phyloP scores from a whole-genome alignment of 2,113 vertebrate species.

The Forbesichthys papilliferus region DNA sequence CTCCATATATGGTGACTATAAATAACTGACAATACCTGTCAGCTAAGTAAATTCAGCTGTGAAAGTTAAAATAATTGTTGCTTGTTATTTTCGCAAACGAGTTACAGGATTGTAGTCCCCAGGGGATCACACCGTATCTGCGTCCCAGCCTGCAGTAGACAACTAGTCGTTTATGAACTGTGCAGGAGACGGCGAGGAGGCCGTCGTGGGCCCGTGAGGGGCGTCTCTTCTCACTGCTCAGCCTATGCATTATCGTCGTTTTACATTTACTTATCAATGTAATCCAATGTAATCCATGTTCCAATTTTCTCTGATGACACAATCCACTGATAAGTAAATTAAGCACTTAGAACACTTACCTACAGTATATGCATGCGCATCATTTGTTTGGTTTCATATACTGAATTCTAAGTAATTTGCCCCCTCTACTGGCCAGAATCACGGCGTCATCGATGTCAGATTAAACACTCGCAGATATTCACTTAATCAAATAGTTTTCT shows the following conservation, averaged over 20 bases:
- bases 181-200: conserved; percentile 24
- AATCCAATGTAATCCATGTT: conserved; percentile 2
- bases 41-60: not conserved
- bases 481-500: not conserved
- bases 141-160: too few species aligned
- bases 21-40: not conserved
- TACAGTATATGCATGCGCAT: too few species aligned
- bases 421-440: conserved; percentile 52
- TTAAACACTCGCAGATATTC: too few species aligned
- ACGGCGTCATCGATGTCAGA: not conserved
- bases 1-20: not conserved
- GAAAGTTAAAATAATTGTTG: not conserved
- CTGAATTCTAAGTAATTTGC: conserved; percentile 16
- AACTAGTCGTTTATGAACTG: conserved; percentile 31
- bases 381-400: not conserved
- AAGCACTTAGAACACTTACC: too few species aligned
- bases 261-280: conserved; percentile 5
- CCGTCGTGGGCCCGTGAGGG: conserved; percentile 43
- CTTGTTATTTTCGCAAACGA: too few species aligned
- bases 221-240: conserved; percentile 10
- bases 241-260: conserved; percentile 11
- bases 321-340: too few species aligned
- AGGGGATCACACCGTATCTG: too few species aligned
- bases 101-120: too few species aligned
- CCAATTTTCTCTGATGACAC: too few species aligned